Base-by-base conservation (phyloP, 92 coral and sea anemone species). In the Chrysogorgia sp. region DNA sequence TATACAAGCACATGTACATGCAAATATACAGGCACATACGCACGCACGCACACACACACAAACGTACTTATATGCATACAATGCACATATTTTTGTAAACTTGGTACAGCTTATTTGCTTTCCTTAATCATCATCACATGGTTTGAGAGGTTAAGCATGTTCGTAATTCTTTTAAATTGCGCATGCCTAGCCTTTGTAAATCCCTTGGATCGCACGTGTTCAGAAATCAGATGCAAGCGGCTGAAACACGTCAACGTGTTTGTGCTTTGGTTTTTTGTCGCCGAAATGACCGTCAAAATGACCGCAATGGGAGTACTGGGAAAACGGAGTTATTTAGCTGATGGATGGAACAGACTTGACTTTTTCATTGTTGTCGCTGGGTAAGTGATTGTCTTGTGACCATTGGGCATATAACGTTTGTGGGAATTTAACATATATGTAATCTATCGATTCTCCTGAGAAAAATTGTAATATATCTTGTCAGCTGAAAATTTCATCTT, bases 111-210 rank as follows among this genome's bases (percentile, higher is more conserved):
- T 34, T 59, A 74, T 62, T 23, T 10, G 12, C 25, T 20, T 77
- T 63, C 86, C 96, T 86, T 93, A 84, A 93, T 92, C 10, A 2
- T 49, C 3, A 7, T 34, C 74, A 93, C 92, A 48, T 93, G 98
- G 98, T 91, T 93, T 32, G 98, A 93, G 55, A 90, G 98, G 31
- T 76, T 93, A 55, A 93, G 98, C 63, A 91, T 93, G 96, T 79
- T 89, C 41, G 89, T 93, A 20, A 93, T 93, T 71, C 25, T 93
- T 37, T 79, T 85, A 72, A 93, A 91, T 74, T 93, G 98, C 72
- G 88, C 89, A 67, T 88, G 92, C 10, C 82, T 93, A 63, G 98
- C 98, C 29, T 89, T 93, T 92, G 84, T 84, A 82, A 91, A 93
- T 40, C 98, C 98, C 6, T 75, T 69, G 43, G 98, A 93, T 83